Conservation (phyloP, 2,113 vertebrate genomes). For the Ictidomys tridecemlineatus region DNA sequence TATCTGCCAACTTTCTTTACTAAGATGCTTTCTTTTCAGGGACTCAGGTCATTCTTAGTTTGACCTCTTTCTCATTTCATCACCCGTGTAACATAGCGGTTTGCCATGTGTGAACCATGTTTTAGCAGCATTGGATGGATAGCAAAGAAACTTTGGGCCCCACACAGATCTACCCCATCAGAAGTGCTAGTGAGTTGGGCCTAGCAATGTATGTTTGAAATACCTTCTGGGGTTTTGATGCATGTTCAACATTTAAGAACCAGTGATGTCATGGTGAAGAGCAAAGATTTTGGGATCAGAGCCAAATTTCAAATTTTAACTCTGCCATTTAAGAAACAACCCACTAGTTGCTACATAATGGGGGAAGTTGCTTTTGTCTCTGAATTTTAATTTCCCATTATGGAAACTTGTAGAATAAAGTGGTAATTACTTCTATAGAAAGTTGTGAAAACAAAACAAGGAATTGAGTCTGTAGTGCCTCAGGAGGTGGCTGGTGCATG, state of each 20-base stretch:
- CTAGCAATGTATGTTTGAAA: not conserved
- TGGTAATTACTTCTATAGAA: not conserved
- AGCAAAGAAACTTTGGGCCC: not conserved
- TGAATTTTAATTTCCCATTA: slow-evolving; percentile 3
- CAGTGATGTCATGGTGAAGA: not conserved
- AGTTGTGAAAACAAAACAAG: not conserved
- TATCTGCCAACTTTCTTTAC: not conserved
- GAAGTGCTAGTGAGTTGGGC: not conserved
- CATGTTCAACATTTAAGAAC: not conserved
- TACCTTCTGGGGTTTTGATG: not conserved
- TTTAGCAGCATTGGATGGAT: not conserved
- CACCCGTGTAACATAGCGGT: not conserved
- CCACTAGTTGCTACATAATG: not conserved
- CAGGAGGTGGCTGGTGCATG: not conserved
- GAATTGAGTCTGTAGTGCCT: not conserved
- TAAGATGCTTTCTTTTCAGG: not conserved
- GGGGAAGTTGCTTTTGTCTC: not conserved
- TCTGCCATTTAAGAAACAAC: not conserved
- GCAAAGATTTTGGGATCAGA: not conserved
- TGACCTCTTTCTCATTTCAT: not conserved
- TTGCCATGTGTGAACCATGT: not conserved
- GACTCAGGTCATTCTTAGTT: not conserved
- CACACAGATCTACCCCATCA: not conserved
- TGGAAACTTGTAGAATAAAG: not conserved
- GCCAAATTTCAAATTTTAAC: not conserved